A percentile compares a stretch with the other conserved stretches of the same genome.
Conservation (phyloP, 2,888 invertebrate species). For the Lacanobia oleracea region DNA sequence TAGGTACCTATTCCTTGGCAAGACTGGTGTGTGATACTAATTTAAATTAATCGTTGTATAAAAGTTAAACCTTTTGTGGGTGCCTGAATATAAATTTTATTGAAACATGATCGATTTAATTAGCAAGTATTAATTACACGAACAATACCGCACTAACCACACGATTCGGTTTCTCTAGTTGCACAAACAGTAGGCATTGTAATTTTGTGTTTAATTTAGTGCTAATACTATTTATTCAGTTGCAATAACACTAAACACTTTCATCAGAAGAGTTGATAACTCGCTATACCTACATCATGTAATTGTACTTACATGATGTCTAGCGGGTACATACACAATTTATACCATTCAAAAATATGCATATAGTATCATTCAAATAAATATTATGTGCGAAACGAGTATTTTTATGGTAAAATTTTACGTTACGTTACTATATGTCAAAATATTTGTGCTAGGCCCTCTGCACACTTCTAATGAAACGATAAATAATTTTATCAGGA, state of each 20-base stretch:
- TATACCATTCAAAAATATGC: too few species aligned
- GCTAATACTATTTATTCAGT: not conserved
- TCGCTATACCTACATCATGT: too few species aligned
- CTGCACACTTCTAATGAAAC: not conserved
- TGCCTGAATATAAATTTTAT: not conserved
- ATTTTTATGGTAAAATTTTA: too few species aligned
- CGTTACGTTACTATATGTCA: too few species aligned
- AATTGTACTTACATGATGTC: too few species aligned
- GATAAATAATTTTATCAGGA: not conserved
- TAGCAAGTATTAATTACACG: conserved; percentile 17
- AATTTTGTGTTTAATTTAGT: conserved; percentile 2
- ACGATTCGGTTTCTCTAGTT: conserved; percentile 29
- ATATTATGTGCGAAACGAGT: too few species aligned
- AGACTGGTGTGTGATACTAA: too few species aligned
- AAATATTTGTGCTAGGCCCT: too few species aligned
- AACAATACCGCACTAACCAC: conserved; percentile 9
- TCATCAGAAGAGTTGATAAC: not conserved
- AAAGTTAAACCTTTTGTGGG: not conserved
- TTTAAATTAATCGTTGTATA: not conserved
- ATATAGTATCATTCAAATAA: too few species aligned
- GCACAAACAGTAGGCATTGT: not conserved
- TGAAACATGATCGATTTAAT: conserved; percentile 14
- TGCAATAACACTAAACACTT: not conserved
- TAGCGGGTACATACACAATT: too few species aligned
- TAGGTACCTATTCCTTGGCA: too few species aligned